Conservation (phyloP, 2,797 vertebrate genomes). For the Crenuchus spilurus region DNA sequence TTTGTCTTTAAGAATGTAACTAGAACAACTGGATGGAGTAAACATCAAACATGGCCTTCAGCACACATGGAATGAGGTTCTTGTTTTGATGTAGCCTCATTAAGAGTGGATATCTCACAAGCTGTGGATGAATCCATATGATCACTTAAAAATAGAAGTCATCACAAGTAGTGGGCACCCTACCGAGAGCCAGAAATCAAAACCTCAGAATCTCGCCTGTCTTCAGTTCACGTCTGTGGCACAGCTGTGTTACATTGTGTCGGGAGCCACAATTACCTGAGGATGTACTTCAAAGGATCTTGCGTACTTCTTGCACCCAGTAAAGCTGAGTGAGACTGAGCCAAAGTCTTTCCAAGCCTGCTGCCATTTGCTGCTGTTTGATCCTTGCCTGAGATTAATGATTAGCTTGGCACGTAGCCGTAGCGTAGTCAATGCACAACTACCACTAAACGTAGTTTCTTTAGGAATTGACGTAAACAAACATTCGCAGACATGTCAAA, state of each 20-base stretch:
- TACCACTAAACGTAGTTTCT: background rate
- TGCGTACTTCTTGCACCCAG: background rate
- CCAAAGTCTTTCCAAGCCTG: constrained; percentile 17
- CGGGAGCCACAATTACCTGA: constrained; percentile 38
- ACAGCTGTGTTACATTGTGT: constrained; percentile 40
- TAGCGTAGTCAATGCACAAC: constrained; percentile 4
- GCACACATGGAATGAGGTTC: background rate
- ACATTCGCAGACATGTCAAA: too few relatives aligned
- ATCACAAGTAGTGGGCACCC: background rate
- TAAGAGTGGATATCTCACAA: constrained; percentile 1
- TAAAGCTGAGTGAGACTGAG: constrained; percentile 9
- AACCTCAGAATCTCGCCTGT: constrained; percentile 4
- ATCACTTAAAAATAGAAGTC: background rate
- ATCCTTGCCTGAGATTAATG: constrained; percentile 29
- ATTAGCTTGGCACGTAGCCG: constrained; percentile 24
- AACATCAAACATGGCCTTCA: background rate
- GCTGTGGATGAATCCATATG: background rate
- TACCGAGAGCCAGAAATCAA: background rate
- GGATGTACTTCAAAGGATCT: constrained; percentile 38
- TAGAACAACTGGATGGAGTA: background rate
- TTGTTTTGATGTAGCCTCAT: background rate
- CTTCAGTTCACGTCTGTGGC: background rate
- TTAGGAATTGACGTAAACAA: too few relatives aligned
- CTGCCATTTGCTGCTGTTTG: constrained; percentile 39
- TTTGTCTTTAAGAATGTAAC: constrained; percentile 25